Percentiles rank a stretch among this genome's conserved stretches.
These are phyloP conservation scores for Papilio helenus DNA, from an alignment of 1,140 invertebrate species.

Conservation along the genomic window DNA sequence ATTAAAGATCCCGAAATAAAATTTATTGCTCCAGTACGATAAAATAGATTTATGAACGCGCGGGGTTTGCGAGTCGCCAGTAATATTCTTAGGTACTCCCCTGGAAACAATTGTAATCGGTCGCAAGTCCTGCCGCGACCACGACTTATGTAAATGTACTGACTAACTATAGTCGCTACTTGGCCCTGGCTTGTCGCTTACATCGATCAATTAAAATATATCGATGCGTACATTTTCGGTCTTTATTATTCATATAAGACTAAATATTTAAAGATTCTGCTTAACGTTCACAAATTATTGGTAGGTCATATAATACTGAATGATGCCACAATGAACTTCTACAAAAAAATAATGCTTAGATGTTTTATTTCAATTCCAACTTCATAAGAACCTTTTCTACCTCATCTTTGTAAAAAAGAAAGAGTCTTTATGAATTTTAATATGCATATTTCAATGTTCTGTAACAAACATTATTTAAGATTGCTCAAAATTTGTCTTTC, in stretches of 20 bases:
- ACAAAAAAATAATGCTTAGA: no score
- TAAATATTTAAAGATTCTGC: background rate
- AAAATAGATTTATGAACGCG: conserved; percentile 82
- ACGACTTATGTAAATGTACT: conserved; percentile 14
- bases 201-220: conserved; percentile 2
- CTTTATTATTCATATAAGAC: background rate
- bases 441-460: no score
- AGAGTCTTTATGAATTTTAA: no score
- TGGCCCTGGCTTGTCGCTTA: background rate
- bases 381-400: no score
- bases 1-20: conserved; percentile 83
- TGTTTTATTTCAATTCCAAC: no score
- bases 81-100: conserved; percentile 76
- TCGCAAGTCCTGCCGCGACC: background rate
- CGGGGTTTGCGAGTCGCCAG: conserved; percentile 63
- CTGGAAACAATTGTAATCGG: conserved; percentile 57
- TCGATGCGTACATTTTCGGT: background rate
- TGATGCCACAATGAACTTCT: no score
- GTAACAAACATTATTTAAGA: no score
- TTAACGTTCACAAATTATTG: background rate
- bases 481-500: conserved; percentile 48
- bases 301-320: background rate
- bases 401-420: no score
- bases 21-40: conserved; percentile 81
- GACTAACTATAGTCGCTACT: conserved; percentile 8